Evolutionary conservation across 2,113 vertebrate genomes (phyloP).

Genomic region (Etia nguti): DNA sequence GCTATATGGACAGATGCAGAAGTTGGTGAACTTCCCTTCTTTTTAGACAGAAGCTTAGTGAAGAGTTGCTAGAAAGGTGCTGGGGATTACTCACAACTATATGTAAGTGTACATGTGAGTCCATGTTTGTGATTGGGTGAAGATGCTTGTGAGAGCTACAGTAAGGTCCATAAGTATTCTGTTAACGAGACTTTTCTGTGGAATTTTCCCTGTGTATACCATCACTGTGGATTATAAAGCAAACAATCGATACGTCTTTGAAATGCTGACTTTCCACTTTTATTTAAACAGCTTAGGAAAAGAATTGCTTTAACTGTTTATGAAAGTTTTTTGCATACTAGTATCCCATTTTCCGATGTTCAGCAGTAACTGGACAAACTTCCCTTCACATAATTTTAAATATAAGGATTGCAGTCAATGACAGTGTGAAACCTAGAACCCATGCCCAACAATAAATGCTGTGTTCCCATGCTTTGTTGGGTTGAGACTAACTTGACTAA

Average conservation of each 20-base stretch:
- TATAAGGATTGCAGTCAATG: not conserved
- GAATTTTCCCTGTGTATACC: not conserved
- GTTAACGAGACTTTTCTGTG: not conserved
- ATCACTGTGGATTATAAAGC: not conserved
- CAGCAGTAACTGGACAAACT: not conserved
- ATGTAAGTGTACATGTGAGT: not conserved
- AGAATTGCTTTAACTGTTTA: not conserved
- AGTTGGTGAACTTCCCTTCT: slow-evolving; percentile 26
- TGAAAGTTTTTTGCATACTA: not conserved
- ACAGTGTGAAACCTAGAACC: not conserved
- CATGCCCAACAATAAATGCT: not conserved
- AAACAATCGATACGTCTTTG: not conserved
- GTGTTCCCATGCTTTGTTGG: not conserved
- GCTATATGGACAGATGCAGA: not conserved
- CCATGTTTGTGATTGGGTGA: not conserved
- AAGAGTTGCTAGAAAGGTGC: not conserved
- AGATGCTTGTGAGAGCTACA: not conserved
- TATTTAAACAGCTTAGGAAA: not conserved
- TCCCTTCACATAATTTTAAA: not conserved
- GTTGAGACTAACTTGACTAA: not conserved
- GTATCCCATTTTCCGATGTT: not conserved
- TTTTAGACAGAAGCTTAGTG: not conserved
- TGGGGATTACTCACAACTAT: not conserved
- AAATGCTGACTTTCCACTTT: not conserved
- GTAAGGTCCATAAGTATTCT: not conserved